Base-by-base conservation (phyloP, 2,888 invertebrate species). In the Calephelis perditalis region DNA sequence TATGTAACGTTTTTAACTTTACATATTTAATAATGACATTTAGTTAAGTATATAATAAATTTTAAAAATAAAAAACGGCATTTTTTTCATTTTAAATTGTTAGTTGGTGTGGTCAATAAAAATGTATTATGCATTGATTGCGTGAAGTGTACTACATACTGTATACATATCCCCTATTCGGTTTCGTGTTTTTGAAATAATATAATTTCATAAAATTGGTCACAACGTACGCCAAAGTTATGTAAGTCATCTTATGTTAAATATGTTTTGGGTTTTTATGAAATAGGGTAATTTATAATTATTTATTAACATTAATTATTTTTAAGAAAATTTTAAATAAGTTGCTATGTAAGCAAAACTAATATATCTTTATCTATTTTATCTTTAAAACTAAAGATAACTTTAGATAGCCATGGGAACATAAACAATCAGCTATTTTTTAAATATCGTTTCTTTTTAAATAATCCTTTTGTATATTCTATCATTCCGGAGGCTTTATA, bases 211-310 rank as follows among this genome's bases (percentile, higher is more conserved):
- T 68, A 66, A 71, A 75, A 75, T 81, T 76, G 76, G 82, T 84
- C 84, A 83, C 82, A 82, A 79, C 73, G 72, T 81, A 83, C 80
- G 79, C 87, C 86, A 86, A 87, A 87, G 86, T 77, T 86, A 84
- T 79, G 70, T n/a, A 57, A 47, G 37, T 47, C 36, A 46, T 36
- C 37, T 58, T 40, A 10, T 12, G 15, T 37, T 37, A 37, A 58
- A 58, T 8, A 26, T 49, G 49, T 49, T 49, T 49, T 49, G 52
- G 52, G 10, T 10, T 52, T 52, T 52, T 52, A 49, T 49, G 6
- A 9, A 49, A 26, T 26, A 52, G 52, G 52, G 26, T 52, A 52
- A 52, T 26, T 35, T 65, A 56, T 62, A 58, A 57, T 65, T 63
- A 63, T 59, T 59, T 65, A 62, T 40, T 55, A 47, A 10, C 12